Evolutionary conservation across 2,888 invertebrate genomes (phyloP).

Genomic region (Cryptus viduatorius): DNA sequence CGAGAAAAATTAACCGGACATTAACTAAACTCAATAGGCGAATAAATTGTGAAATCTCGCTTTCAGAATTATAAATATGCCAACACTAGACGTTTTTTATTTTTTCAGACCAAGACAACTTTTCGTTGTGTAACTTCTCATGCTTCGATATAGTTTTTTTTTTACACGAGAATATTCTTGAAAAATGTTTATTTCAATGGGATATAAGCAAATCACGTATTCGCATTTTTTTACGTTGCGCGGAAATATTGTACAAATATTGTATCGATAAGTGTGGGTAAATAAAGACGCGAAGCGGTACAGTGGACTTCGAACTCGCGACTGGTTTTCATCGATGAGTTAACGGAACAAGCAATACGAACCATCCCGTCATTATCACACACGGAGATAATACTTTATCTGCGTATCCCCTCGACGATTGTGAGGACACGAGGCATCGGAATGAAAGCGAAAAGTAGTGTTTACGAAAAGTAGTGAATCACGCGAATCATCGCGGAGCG

Average conservation of each 20-base stretch:
- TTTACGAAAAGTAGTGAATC: conserved; percentile 60
- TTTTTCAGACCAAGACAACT: too few relatives aligned
- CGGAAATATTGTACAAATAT: conserved; percentile 29
- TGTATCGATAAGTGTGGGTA: not conserved
- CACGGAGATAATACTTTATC: conserved; percentile 49
- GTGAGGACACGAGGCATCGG: not conserved
- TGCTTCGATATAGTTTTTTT: too few relatives aligned
- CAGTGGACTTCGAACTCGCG: conserved; percentile 8
- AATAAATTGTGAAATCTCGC: too few relatives aligned
- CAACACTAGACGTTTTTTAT: too few relatives aligned
- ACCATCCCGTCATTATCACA: conserved; percentile 45
- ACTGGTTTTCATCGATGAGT: conserved; percentile 24
- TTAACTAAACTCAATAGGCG: too few relatives aligned
- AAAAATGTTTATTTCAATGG: too few relatives aligned
- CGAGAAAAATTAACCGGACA: too few relatives aligned
- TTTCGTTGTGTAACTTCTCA: too few relatives aligned
- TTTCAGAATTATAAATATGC: too few relatives aligned
- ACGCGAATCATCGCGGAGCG: conserved; percentile 31
- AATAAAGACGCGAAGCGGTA: not conserved
- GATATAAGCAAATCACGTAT: not conserved
- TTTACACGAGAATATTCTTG: too few relatives aligned
- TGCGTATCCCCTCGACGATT: conserved; percentile 19
- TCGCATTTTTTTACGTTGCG: not conserved
- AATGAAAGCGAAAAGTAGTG: conserved; percentile 33
- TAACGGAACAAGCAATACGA: conserved; percentile 28